Conservation (phyloP, 2,797 vertebrate species). For the Loriculus beryllinus region DNA sequence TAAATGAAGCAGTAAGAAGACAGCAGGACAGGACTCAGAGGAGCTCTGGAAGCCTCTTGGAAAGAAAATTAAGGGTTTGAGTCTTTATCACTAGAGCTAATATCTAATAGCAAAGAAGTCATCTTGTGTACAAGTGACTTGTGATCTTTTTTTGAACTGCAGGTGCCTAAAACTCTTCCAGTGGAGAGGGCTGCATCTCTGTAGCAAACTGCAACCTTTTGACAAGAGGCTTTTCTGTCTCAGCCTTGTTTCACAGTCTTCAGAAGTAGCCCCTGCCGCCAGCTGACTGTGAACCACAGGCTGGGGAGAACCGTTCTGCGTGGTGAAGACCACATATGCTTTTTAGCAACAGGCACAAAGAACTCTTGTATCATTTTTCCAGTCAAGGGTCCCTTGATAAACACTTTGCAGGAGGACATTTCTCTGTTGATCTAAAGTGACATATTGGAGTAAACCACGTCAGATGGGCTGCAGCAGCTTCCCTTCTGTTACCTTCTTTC, state of each 20-base stretch:
- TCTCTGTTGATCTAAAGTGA: not conserved
- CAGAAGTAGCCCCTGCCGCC: not conserved
- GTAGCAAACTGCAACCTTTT: not conserved
- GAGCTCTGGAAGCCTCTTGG: not conserved
- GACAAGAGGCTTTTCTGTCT: not conserved
- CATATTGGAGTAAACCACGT: not conserved
- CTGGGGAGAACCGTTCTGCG: not conserved
- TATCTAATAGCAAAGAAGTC: not conserved
- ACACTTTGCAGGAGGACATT: not conserved
- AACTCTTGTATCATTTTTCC: not conserved
- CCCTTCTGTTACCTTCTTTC: not conserved
- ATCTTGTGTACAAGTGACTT: not conserved
- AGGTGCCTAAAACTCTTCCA: not conserved
- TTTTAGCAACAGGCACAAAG: not conserved
- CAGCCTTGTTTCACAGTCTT: not conserved
- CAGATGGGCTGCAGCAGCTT: not conserved
- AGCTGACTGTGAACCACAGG: not conserved
- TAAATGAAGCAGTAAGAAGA: not conserved
- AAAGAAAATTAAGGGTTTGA: not conserved
- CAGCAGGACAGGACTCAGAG: not conserved
- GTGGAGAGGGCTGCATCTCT: not conserved
- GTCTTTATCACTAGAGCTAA: not conserved
- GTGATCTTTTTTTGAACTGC: not conserved
- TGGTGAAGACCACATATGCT: not conserved
- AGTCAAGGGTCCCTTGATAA: not conserved